phyloP scores from a whole-genome alignment of 2,888 invertebrate genomes.

The Portevinia maculata region DNA sequence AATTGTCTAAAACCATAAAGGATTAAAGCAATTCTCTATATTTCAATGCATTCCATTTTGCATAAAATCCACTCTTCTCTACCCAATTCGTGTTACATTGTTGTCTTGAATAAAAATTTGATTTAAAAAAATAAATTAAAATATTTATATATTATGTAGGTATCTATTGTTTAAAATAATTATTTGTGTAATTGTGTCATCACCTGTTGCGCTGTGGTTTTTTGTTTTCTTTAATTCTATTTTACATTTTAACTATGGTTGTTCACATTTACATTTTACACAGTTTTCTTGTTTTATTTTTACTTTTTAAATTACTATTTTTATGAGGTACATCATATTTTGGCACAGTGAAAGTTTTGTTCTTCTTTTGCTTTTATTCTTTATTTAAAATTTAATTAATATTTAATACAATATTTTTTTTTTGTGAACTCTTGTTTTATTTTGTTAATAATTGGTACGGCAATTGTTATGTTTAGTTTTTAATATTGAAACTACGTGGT shows the following conservation, averaged over 20 bases:
- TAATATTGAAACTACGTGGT: slow-evolving; percentile 72
- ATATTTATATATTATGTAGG: slow-evolving; percentile 36
- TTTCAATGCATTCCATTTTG: slow-evolving; percentile 48
- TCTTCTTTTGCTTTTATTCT: slow-evolving; percentile 83
- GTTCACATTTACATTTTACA: slow-evolving; percentile 49
- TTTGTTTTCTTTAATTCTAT: slow-evolving; percentile 53
- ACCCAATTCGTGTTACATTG: slow-evolving; percentile 9
- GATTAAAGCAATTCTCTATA: slow-evolving; percentile 55
- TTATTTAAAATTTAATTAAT: slow-evolving; percentile 81
- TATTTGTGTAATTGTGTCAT: slow-evolving; percentile 53
- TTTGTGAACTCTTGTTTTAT: slow-evolving; percentile 61
- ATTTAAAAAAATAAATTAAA: slow-evolving; percentile 68
- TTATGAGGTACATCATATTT: slow-evolving; percentile 91
- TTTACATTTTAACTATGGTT: slow-evolving; percentile 66
- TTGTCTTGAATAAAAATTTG: slow-evolving; percentile 55
- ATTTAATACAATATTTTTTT: slow-evolving; percentile 33
- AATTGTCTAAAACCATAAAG: slow-evolving; percentile 41
- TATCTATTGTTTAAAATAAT: slow-evolving; percentile 51
- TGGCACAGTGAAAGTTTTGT: slow-evolving; percentile 90
- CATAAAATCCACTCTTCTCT: slow-evolving; percentile 13
- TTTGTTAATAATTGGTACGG: slow-evolving; percentile 73
- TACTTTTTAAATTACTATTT: slow-evolving; percentile 70
- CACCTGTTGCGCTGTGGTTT: slow-evolving; percentile 68
- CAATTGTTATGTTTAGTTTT: slow-evolving; percentile 70
- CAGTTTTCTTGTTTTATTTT: slow-evolving; percentile 52